Evolutionary conservation across 2,888 invertebrate genomes (phyloP).

Genomic region (Nemotelus nigrinus): DNA sequence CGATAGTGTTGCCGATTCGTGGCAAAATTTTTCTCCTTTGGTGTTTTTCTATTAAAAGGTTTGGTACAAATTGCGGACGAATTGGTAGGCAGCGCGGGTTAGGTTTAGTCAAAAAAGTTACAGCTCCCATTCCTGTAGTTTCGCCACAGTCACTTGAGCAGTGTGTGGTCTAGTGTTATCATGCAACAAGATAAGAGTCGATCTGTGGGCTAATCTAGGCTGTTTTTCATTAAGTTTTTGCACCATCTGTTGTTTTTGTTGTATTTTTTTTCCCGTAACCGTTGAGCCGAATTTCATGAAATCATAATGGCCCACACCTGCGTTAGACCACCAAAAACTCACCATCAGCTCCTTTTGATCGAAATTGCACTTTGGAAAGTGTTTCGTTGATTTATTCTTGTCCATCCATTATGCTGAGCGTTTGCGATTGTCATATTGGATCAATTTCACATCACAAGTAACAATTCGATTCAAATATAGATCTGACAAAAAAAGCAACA

Average conservation of each 20-base stretch:
- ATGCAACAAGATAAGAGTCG: background rate
- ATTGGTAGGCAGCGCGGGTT: background rate
- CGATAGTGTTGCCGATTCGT: no score
- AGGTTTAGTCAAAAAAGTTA: background rate
- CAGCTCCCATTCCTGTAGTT: background rate
- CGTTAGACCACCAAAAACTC: background rate
- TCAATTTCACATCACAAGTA: background rate
- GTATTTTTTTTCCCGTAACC: background rate
- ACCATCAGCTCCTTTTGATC: background rate
- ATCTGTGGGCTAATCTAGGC: background rate
- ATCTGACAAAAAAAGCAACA: background rate
- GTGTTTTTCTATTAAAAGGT: no score
- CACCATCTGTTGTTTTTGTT: background rate
- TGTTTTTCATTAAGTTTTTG: background rate
- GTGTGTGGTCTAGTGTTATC: background rate
- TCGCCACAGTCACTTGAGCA: background rate
- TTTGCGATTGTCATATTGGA: background rate
- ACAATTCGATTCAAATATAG: background rate
- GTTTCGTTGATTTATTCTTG: background rate
- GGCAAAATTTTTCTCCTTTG: no score
- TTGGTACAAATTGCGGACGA: background rate
- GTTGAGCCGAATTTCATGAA: background rate
- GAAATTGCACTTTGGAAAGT: background rate
- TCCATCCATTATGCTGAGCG: background rate
- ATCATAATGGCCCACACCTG: background rate